Base-by-base conservation (phyloP, 2,888 invertebrate species). In the Agapostemon virescens region DNA sequence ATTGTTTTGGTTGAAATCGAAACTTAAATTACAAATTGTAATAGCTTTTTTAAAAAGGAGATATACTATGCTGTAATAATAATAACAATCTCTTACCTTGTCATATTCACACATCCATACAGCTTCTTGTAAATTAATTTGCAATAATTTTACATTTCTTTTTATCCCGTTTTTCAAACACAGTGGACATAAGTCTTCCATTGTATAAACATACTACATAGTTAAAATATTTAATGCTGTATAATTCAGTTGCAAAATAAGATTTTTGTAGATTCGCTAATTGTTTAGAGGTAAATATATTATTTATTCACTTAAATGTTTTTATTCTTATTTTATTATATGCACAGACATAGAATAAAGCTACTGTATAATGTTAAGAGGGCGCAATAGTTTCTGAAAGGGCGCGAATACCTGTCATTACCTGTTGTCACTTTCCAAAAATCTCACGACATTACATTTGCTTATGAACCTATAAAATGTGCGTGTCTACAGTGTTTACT, bases 161-260 rank as follows among this genome's bases (percentile, higher is more conserved):
- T 85, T 87, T 1, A 69, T n/a, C 13, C 91, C 92, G 75, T 84
- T 89, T 81, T 89, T 89, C 15, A 83, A 79, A 81, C 92, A 92
- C 42, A 89, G 45, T 20, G 92, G 92, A 69, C 92, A 92, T 79
- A 87, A 86, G 55, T 88, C 86, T 66, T 88, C 87, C 92, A 92
- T 92, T 75, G 61, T 63, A n/a, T 58, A 55, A 36, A 23, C n/a
- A 11, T 70, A 9, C n/a, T 49, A 40, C 38, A 49, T 13, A 36
- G 20, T 40, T 26, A 17, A 40, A 11, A 42, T 20, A 49, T 5
- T 23, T 26, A 40, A 33, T 73, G 3, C 3, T 7, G 17, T 5
- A 2, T 36, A 63, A 63, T 36, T 63, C 33, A 13, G 13, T 26
- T 55, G 11, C 15, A 58, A 30, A 58, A 58, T 58, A 5, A 55